These are phyloP conservation scores for Dufourea novaeangliae DNA, from an alignment of 1,140 invertebrate genomes.

Conservation along the genomic window DNA sequence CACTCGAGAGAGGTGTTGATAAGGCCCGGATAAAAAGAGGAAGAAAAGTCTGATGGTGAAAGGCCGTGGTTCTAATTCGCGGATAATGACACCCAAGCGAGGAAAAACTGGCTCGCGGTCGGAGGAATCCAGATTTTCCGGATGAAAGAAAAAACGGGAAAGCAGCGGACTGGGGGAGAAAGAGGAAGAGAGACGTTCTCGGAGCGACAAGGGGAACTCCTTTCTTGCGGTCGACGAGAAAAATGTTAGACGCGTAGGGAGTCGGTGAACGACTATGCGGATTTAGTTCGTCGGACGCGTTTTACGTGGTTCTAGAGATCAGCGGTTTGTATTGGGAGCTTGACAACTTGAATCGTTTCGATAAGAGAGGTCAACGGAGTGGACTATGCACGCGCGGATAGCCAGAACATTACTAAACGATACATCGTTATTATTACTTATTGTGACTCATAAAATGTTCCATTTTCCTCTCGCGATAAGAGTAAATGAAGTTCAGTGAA, in stretches of 20 bases:
- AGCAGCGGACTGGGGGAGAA: not conserved
- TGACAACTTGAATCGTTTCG: no score
- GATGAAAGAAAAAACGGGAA: constrained; percentile 14
- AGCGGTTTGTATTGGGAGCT: no score
- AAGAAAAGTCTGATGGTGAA: constrained; percentile 39
- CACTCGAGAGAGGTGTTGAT: constrained; percentile 17
- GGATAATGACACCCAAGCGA: constrained; percentile 26
- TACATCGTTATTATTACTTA: no score
- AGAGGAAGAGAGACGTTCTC: not conserved
- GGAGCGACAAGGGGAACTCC: not conserved
- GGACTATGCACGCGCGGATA: no score
- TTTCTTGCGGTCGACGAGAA: not conserved
- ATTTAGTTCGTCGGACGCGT: no score
- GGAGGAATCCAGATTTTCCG: constrained; percentile 30
- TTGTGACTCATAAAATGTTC: no score
- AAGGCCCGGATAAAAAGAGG: not conserved
- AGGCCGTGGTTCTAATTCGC: constrained; percentile 30
- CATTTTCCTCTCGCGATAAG: no score
- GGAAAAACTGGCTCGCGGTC: constrained; percentile 7
- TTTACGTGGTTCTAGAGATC: no score
- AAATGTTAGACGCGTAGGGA: no score
- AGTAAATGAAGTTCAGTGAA: no score
- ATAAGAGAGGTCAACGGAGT: no score
- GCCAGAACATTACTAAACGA: no score
- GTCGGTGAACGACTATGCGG: constrained; percentile 7